These are phyloP conservation scores for Pteruthius melanotis DNA, from an alignment of 2,113 vertebrate genomes.

Conservation along the genomic window DNA sequence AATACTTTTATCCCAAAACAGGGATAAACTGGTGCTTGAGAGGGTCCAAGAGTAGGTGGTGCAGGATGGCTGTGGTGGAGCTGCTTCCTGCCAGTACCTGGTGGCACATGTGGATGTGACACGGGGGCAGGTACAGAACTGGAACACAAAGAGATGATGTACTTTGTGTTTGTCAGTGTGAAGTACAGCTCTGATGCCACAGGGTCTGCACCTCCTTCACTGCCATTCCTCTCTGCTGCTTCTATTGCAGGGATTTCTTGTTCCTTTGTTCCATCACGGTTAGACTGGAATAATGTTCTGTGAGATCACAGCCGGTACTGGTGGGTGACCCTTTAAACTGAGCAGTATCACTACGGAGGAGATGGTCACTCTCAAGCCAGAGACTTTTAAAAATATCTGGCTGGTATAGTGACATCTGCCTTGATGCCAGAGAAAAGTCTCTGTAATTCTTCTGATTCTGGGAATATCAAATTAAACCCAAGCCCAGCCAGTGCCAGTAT, in stretches of 20 bases:
- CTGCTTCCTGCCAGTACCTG: neutral
- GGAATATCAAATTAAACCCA: constrained; percentile 34
- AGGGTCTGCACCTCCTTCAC: neutral
- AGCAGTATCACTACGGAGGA: neutral
- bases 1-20: neutral
- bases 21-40: neutral
- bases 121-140: neutral
- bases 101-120: neutral
- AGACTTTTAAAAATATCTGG: neutral
- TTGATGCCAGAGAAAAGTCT: neutral
- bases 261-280: neutral
- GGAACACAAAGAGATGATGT: neutral
- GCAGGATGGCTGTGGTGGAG: neutral
- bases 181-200: neutral
- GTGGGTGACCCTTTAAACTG: neutral
- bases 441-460: neutral
- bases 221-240: neutral
- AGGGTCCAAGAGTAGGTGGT: neutral
- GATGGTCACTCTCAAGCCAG: neutral
- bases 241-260: neutral
- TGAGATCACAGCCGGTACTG: neutral
- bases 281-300: neutral
- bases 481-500: neutral
- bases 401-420: neutral
- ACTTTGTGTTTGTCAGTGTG: neutral